Base-by-base conservation (phyloP, 2,888 invertebrate species). In the Sminthurinus aureus region DNA sequence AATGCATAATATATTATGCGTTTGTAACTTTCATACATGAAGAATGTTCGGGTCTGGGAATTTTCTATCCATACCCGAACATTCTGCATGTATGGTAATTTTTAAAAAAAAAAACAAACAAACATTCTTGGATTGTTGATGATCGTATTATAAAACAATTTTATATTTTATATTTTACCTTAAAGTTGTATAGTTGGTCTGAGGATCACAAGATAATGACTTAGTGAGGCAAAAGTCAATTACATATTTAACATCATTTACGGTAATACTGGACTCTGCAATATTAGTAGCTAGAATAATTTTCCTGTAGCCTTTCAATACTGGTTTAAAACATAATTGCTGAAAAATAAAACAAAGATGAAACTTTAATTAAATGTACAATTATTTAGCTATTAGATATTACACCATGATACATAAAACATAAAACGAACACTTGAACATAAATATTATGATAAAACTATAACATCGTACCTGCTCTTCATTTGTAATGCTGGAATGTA, bases 171-270 rank as follows among this genome's bases (percentile, higher is more conserved):
- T 58, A 58, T 58, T 58, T 58, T 11, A 58, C 11, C 11, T 67
- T 20, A 22, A 71, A 9, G 11, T 93, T 24, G 94, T 93, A 90
- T 94, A 96, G 91, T 96, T 96, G 0, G 96, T 95, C 0, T 91
- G 91, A 0, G 93, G 91, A 90, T 98, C 96, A 77, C 94, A 93
- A 8, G 94, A 92, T 88, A 97, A 90, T 64, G 93, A 93, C 91
- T 98, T 98, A 84, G 96, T 96, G 85, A 98, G 91, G 90, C 98
- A 98, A 91, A 96, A 98, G 91, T 99, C 98, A 89, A 98, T 95
- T 77, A 99, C 94, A 91, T 95, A 97, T 91, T 93, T 94, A 22
- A 96, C 93, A 90, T 97, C 96, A 0, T 96, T 94, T 11, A 97
- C 96, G 0, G 97, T 97, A 87, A 97, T 94, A 78, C 96, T 96